These are phyloP conservation scores for Trematomus loennbergii DNA, from an alignment of 2,113 vertebrate genomes.

Conservation along the genomic window DNA sequence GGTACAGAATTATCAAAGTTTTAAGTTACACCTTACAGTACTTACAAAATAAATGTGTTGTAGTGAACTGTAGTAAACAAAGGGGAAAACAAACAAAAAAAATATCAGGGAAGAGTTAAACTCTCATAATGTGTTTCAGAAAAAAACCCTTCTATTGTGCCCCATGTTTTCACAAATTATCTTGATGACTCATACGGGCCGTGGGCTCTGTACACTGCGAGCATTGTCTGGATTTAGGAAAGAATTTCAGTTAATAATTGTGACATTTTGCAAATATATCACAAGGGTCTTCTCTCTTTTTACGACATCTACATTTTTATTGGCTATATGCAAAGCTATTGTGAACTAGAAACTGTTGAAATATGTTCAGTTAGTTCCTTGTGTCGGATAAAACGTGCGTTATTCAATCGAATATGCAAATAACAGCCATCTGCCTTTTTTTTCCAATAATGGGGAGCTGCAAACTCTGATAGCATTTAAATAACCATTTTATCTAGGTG, in stretches of 20 bases:
- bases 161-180: conserved; percentile 59
- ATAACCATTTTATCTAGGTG: conserved; percentile 32
- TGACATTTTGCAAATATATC: conserved; percentile 36
- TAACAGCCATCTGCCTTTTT: conserved; percentile 40
- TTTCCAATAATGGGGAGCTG: conserved; percentile 3
- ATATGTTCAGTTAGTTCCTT: conserved; percentile 29
- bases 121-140: conserved; percentile 16
- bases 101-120: conserved; percentile 12
- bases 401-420: conserved; percentile 44
- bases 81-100: not conserved
- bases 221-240: conserved; percentile 55
- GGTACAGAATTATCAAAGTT: not conserved
- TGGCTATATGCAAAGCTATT: not conserved
- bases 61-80: not conserved
- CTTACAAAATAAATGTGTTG: not conserved
- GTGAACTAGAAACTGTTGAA: not conserved
- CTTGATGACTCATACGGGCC: conserved; percentile 49
- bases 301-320: not conserved
- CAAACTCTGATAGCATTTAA: conserved; percentile 22
- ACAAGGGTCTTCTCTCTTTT: not conserved
- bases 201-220: conserved; percentile 49
- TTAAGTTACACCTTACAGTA: not conserved
- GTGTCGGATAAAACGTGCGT: conserved; percentile 42
- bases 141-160: conserved; percentile 32
- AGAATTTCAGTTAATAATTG: conserved; percentile 46